phyloP scores from a whole-genome alignment of 53 echinoderm and acorn worm genomes.

The Luidia sarsii region DNA sequence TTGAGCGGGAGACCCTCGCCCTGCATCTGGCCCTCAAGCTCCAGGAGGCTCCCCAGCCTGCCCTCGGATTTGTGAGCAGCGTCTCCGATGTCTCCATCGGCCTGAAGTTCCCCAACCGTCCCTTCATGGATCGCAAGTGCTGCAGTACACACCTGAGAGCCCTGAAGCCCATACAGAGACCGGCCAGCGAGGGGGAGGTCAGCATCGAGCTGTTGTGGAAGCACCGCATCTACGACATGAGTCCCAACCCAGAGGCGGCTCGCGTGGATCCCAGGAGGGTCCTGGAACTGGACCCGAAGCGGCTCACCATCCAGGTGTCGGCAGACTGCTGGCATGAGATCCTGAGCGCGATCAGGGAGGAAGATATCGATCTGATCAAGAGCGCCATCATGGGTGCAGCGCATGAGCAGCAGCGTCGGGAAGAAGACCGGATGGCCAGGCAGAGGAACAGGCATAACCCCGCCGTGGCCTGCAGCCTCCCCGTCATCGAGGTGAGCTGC shows the following conservation, averaged over 20 bases:
- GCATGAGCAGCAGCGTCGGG: slow-evolving; percentile 19
- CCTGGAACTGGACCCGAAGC: slow-evolving; percentile 33
- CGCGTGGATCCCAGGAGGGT: background rate
- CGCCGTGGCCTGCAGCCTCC: background rate
- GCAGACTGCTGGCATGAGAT: slow-evolving; percentile 54
- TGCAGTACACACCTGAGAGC: slow-evolving; percentile 22
- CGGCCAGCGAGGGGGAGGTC: slow-evolving; percentile 31
- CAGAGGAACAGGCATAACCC: background rate
- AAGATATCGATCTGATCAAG: slow-evolving; percentile 55
- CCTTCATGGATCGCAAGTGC: slow-evolving; percentile 25
- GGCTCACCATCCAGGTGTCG: slow-evolving; percentile 54
- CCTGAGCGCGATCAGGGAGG: slow-evolving; percentile 59
- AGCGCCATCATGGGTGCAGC: slow-evolving; percentile 38
- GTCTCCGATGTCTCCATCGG: slow-evolving; percentile 53
- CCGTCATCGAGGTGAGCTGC: slow-evolving; percentile 44
- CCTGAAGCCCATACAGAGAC: slow-evolving; percentile 69
- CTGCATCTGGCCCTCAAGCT: slow-evolving; percentile 76
- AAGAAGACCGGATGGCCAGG: slow-evolving; percentile 23
- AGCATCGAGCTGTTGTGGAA: slow-evolving; percentile 65
- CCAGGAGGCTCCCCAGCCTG: slow-evolving; percentile 66
- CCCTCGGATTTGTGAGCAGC: slow-evolving; percentile 57
- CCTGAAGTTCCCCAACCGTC: slow-evolving; percentile 63
- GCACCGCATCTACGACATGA: slow-evolving; percentile 61
- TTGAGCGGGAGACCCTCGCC: slow-evolving; percentile 56
- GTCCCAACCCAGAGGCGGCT: slow-evolving; percentile 8